These are phyloP conservation scores for Myotis myotis DNA, from an alignment of 2,797 vertebrate genomes.

Conservation along the genomic window DNA sequence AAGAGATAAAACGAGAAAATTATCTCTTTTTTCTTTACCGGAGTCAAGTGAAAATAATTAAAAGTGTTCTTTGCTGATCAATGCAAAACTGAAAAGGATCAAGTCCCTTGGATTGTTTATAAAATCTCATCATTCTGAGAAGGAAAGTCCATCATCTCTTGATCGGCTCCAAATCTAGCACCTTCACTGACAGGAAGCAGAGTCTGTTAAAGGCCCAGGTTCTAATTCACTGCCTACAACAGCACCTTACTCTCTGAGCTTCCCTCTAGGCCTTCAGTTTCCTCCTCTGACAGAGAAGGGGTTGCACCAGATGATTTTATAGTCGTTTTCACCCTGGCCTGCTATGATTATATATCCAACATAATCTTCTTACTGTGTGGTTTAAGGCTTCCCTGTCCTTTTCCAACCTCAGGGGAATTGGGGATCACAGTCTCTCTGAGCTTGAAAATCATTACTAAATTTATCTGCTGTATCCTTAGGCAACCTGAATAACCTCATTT, in stretches of 20 bases:
- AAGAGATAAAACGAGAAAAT: not conserved
- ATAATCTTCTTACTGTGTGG: conserved; percentile 57
- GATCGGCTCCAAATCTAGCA: not conserved
- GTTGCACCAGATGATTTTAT: not conserved
- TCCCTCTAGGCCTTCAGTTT: conserved; percentile 3
- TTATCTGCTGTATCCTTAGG: not conserved
- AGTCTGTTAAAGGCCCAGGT: not conserved
- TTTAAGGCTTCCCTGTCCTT: conserved; percentile 48
- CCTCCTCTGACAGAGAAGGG: not conserved
- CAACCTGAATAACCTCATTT: conserved; percentile 49
- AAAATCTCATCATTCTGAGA: not conserved
- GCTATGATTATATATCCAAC: conserved; percentile 16
- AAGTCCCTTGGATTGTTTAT: not conserved
- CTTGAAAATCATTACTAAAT: conserved; percentile 60
- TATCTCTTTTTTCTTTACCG: not conserved
- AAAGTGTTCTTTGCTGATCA: not conserved
- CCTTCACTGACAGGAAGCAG: not conserved
- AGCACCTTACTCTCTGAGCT: not conserved
- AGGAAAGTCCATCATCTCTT: not conserved
- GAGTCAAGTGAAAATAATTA: not conserved
- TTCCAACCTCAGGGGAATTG: not conserved
- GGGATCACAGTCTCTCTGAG: conserved; percentile 1
- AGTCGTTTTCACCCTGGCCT: conserved; percentile 4
- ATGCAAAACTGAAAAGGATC: not conserved
- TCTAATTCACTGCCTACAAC: not conserved